A percentile compares a stretch with the other conserved stretches of the same genome.
These are phyloP conservation scores for Nycteola revayana DNA, from an alignment of 2,888 invertebrate species.

Conservation along the genomic window DNA sequence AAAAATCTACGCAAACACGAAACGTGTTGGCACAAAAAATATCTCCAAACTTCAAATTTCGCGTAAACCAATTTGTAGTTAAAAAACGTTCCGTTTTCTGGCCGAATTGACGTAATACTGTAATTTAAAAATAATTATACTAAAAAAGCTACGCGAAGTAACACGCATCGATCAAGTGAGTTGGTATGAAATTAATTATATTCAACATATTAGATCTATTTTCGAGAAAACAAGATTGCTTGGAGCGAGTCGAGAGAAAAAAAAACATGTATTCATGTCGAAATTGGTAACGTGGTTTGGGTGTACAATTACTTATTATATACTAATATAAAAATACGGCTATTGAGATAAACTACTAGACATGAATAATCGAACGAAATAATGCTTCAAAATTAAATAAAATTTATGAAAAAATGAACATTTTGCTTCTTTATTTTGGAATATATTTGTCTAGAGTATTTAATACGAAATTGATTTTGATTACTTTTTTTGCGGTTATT, in stretches of 20 bases:
- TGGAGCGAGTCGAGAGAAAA: constrained; percentile 60
- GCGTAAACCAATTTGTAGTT: constrained; percentile 58
- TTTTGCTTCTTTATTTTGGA: no score
- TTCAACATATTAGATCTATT: constrained; percentile 78
- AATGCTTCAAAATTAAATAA: no score
- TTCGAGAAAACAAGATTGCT: constrained; percentile 78
- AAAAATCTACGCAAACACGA: constrained; percentile 37
- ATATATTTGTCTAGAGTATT: no score
- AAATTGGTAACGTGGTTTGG: constrained; percentile 69
- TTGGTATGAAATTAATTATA: constrained; percentile 76
- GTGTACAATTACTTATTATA: constrained; percentile 78
- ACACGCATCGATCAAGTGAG: constrained; percentile 75
- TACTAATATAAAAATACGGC: constrained; percentile 64
- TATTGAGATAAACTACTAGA: no score
- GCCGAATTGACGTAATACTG: constrained; percentile 69
- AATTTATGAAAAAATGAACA: no score
- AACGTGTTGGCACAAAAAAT: constrained; percentile 46
- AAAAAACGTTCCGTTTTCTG: constrained; percentile 60
- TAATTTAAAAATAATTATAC: constrained; percentile 78
- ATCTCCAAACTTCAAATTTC: constrained; percentile 59
- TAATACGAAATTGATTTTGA: no score
- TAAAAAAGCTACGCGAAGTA: constrained; percentile 49
- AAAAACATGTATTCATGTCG: constrained; percentile 70
- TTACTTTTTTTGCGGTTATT: no score
- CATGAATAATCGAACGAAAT: no score